phyloP scores from a whole-genome alignment of 2,888 invertebrate genomes.

The Bursaphelenchus okinawaensis region DNA sequence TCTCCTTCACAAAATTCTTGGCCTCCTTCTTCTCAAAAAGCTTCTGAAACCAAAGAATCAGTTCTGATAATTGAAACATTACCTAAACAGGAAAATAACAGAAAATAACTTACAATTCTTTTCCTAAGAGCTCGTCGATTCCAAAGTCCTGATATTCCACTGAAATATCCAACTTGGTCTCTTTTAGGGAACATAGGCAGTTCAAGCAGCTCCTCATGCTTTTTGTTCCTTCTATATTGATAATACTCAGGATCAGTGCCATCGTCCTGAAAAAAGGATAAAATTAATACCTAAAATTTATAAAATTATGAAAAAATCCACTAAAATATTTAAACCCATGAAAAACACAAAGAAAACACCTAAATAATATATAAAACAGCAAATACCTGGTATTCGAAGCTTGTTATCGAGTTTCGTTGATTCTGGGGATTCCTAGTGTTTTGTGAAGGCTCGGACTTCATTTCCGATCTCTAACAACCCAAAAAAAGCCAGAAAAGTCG shows the following conservation, averaged over 20 bases:
- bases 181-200: neutral
- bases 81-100: no score
- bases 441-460: neutral
- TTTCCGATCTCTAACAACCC: neutral
- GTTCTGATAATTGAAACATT: no score
- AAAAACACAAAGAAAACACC: no score
- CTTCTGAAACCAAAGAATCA: neutral
- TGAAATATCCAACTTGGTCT: neutral
- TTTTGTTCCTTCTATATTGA: neutral
- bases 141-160: neutral
- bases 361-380: no score
- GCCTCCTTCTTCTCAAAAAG: neutral
- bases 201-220: neutral
- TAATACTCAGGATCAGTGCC: neutral
- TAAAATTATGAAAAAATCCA: neutral
- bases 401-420: neutral
- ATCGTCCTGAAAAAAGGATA: neutral
- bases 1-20: neutral
- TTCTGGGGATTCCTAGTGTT: neutral
- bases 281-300: neutral
- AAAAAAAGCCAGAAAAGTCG: neutral
- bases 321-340: neutral
- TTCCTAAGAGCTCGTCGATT: neutral
- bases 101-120: neutral
- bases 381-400: neutral